Base-by-base conservation (phyloP, 2,888 invertebrate genomes). In the Malacosoma neustria region DNA sequence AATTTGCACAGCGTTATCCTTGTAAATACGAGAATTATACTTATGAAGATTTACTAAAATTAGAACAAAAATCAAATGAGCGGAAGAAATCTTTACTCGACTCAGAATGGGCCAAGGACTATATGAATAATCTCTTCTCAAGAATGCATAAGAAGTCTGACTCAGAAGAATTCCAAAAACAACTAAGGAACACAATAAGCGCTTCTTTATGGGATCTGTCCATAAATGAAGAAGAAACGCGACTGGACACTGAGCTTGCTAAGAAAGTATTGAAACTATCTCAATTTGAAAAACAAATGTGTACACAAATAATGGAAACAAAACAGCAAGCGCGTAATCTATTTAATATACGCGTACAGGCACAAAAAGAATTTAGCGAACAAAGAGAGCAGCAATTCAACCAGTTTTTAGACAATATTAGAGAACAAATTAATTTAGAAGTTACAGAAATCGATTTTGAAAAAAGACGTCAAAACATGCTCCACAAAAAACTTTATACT, bases 241-340 rank as follows among this genome's bases (percentile, higher is more conserved):
- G 79, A 43, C 64, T 87, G 14, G 87, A 89, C 44, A 67, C 70
- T 32, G 71, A 80, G 9, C 67, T 91, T 7, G 84, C 87, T 0
- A 79, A 79, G 38, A 89, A 88, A 49, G 80, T 90, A 3, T 64
- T 90, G 60, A 88, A 88, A 51, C 81, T 91, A 41, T 89, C 90
- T 1, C 76, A 87, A 32, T 90, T 89, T 60, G 92, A 92, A 54
- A 91, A 90, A 58, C 89, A 89, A 64, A 88, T 91, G 75, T 80
- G 88, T 33, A 87, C 87, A 29, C 89, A 90, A 68, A 70, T 91
- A 40, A 87, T 87, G 65, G 89, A 90, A 60, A 86, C 90, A 0
- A 87, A 89, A 37, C 79, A 88, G 34, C 87, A 90, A 48, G 88
- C 87, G 29, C 79, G 87, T 30, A 77, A 84, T 44, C 77, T 91